Evolutionary conservation across 2,113 vertebrate species (phyloP).

Genomic region (Mesembrinibis cayennensis): DNA sequence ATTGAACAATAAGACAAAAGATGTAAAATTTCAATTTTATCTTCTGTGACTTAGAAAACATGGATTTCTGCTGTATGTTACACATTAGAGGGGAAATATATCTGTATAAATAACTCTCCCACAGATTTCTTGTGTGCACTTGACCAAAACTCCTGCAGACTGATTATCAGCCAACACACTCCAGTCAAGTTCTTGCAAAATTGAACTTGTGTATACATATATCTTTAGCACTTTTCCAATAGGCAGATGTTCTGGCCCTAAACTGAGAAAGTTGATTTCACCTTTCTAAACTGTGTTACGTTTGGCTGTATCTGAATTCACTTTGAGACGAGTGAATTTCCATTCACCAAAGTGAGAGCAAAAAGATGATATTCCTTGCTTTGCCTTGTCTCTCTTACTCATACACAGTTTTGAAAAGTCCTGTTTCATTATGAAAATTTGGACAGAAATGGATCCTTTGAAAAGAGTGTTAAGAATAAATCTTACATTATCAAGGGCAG

Average conservation of each 20-base stretch:
- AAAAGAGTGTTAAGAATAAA: conserved; percentile 45
- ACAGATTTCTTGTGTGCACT: not conserved
- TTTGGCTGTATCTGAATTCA: not conserved
- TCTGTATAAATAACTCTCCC: not conserved
- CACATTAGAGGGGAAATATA: not conserved
- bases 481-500: conserved; percentile 45
- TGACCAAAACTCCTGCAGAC: not conserved
- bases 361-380: not conserved
- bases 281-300: not conserved
- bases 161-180: not conserved
- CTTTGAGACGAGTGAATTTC: not conserved
- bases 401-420: not conserved
- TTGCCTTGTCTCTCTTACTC: not conserved
- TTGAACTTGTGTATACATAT: not conserved
- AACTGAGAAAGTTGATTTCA: not conserved
- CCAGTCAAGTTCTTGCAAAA: not conserved
- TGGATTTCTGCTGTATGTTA: not conserved
- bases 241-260: not conserved
- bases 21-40: not conserved
- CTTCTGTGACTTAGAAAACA: not conserved
- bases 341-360: not conserved
- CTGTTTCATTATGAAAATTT: conserved; percentile 31
- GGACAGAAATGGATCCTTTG: conserved; percentile 33
- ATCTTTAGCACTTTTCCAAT: not conserved
- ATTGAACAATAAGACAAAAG: not conserved